A percentile compares a stretch with the other conserved stretches of the same genome.
phyloP scores from a whole-genome alignment of 2,888 invertebrate species.

The Pandemis corylana region DNA sequence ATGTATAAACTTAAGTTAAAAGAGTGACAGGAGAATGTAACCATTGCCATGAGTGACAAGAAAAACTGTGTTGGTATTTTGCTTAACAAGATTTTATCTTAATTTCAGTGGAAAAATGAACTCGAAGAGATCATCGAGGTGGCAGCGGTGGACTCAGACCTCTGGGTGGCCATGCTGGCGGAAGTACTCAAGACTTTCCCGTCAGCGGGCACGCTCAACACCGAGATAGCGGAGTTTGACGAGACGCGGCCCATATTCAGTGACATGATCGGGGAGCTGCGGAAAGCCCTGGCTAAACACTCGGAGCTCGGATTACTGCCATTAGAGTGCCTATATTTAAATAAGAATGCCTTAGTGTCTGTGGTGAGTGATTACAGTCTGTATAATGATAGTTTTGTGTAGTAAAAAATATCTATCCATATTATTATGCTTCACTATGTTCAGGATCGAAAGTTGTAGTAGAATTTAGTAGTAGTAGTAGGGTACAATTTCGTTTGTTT shows the following conservation, averaged over 20 bases:
- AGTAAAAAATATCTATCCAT: too few relatives aligned
- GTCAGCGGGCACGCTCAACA: slow-evolving; percentile 94
- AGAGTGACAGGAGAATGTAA: too few relatives aligned
- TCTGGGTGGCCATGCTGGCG: slow-evolving; percentile 98
- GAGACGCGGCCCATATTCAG: slow-evolving; percentile 95
- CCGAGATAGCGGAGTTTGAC: slow-evolving; percentile 94
- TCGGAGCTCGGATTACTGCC: slow-evolving; percentile 95
- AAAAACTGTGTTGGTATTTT: too few relatives aligned
- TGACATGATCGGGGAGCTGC: slow-evolving; percentile 94
- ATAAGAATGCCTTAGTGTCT: slow-evolving; percentile 95
- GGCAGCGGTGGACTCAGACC: slow-evolving; percentile 95
- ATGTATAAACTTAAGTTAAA: too few relatives aligned
- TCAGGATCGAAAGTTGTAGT: too few relatives aligned
- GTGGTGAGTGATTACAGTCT: slow-evolving; percentile 85
- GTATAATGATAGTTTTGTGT: too few relatives aligned
- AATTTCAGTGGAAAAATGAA: slow-evolving; percentile 95
- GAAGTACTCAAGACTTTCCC: slow-evolving; percentile 98
- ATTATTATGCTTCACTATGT: too few relatives aligned
- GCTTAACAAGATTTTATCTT: slow-evolving; percentile 37
- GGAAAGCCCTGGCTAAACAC: slow-evolving; percentile 92
- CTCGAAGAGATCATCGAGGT: slow-evolving; percentile 97
- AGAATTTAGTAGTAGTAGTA: too few relatives aligned
- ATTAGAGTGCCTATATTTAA: slow-evolving; percentile 97
- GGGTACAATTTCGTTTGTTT: too few relatives aligned
- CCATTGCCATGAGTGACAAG: too few relatives aligned